A percentile compares a stretch with the other conserved stretches of the same genome.
Evolutionary conservation across 2,797 vertebrate species (phyloP).

Genomic region (Danio tinwini): DNA sequence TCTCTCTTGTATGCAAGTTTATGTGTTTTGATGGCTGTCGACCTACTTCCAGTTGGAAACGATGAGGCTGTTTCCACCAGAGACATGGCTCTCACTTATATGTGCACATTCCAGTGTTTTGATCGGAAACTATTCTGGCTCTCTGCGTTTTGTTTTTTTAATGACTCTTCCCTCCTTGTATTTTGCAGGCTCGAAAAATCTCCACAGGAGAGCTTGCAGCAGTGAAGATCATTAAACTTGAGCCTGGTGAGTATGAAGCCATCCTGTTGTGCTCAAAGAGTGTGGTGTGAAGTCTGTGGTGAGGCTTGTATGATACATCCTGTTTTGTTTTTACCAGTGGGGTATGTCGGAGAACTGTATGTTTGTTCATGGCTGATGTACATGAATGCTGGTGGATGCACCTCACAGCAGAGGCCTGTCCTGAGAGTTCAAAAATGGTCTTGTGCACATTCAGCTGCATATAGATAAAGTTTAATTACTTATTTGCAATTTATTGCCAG

Average conservation of each 20-base stretch:
- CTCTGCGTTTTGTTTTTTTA: conserved; percentile 14
- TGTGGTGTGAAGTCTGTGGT: conserved; percentile 7
- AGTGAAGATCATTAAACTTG: conserved; percentile 98
- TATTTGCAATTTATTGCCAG: neutral
- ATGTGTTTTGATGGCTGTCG: conserved; percentile 22
- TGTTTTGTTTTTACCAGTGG: conserved; percentile 13
- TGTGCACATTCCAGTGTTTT: conserved; percentile 38
- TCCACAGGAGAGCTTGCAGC: conserved; percentile 94
- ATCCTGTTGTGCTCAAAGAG: conserved; percentile 1
- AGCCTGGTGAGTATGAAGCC: conserved; percentile 86
- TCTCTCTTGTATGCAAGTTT: neutral
- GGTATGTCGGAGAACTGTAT: neutral
- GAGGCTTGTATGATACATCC: conserved; percentile 21
- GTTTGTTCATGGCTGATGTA: neutral
- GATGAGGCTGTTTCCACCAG: conserved; percentile 36
- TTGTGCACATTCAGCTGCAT: neutral
- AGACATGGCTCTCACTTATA: conserved; percentile 12
- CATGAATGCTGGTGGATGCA: neutral
- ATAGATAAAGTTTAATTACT: neutral
- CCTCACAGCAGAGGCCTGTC: neutral
- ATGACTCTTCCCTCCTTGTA: conserved; percentile 11
- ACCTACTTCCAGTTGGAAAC: conserved; percentile 61
- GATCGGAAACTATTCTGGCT: conserved; percentile 36
- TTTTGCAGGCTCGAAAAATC: conserved; percentile 92
- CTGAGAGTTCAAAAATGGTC: neutral